A percentile compares a stretch with the other conserved stretches of the same genome.
Conservation (phyloP, 2,888 invertebrate genomes). For the Ctenicera cuprea region DNA sequence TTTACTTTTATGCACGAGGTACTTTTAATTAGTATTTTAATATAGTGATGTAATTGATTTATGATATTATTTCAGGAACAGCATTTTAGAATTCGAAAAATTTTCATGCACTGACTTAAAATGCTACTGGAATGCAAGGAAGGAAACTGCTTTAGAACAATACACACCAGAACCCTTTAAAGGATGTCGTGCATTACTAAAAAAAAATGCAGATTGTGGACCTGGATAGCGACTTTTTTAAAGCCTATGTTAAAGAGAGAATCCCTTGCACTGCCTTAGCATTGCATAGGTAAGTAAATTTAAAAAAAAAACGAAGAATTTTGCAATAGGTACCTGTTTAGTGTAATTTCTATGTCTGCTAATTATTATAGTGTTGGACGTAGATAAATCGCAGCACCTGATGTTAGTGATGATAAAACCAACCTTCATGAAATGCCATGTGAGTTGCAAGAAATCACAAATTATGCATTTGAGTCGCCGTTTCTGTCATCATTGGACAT, state of each 20-base stretch:
- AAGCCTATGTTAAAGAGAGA: not conserved
- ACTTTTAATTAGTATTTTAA: not conserved
- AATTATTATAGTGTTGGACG: too few species aligned
- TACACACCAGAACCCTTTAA: not conserved
- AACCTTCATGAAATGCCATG: too few species aligned
- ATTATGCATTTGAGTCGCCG: too few species aligned
- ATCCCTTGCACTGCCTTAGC: not conserved
- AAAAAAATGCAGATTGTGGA: not conserved
- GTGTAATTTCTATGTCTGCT: too few species aligned
- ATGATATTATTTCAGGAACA: slow-evolving; percentile 1
- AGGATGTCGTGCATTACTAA: not conserved
- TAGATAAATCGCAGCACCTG: too few species aligned
- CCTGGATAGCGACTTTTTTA: not conserved
- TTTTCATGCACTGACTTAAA: not conserved
- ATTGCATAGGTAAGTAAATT: too few species aligned
- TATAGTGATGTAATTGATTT: not conserved
- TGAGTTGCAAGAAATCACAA: too few species aligned
- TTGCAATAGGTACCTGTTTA: too few species aligned
- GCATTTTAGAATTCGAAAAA: not conserved
- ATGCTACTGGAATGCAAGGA: not conserved
- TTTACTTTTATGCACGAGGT: slow-evolving; percentile 6
- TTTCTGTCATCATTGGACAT: too few species aligned
- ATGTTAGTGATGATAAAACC: too few species aligned
- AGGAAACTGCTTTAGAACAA: not conserved
- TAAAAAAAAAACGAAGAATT: too few species aligned